Base-by-base conservation (phyloP, 2,888 invertebrate species). In the Phrixothrix hirtus region DNA sequence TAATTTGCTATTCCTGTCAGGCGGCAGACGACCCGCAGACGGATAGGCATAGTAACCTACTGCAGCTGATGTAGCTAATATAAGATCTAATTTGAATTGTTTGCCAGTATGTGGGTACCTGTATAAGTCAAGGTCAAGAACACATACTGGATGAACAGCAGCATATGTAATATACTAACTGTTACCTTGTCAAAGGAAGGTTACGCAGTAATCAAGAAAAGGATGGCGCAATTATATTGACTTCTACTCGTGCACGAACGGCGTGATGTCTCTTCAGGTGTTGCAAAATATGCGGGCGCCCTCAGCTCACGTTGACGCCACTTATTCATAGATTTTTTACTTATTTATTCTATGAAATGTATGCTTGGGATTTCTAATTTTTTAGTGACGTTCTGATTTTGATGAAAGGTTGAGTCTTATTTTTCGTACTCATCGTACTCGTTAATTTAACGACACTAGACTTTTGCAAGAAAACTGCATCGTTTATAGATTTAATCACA, bases 31-130 rank as follows among this genome's bases (percentile, higher is more conserved):
- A 58, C 61, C 59, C 61, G 60, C 58, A 61, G 61, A 62, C 63
- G 46, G 34, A 42, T 49, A 58, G 59, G 57, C 63, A 63, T 61
- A 63, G 60, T 63, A 63, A 63, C 63, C 63, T 58, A 63, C 54
- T 63, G 54, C 60, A 60, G 49, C 55, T 42, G 58, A 50, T 39
- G 54, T 29, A 46, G 46, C 26, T 48, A 37, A 25, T 31, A 48
- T 56, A 56, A 56, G 54, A 60, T 56, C 57, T 56, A 60, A 53
- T 50, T 55, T 54, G 46, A 57, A 61, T 62, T 61, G 38, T 49
- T 50, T 49, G 47, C 54, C 51, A 46, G 55, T 59, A 63, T 63
- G 63, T 58, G 61, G 63, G 63, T 63, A 63, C 61, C 61, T 61
- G 61, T 58, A 58, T 57, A 41, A 56, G 58, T 55, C 58, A 60